Percentiles rank a stretch among this genome's conserved stretches.
phyloP scores from a whole-genome alignment of 2,888 invertebrate genomes.

The Eupeodes latifasciatus region DNA sequence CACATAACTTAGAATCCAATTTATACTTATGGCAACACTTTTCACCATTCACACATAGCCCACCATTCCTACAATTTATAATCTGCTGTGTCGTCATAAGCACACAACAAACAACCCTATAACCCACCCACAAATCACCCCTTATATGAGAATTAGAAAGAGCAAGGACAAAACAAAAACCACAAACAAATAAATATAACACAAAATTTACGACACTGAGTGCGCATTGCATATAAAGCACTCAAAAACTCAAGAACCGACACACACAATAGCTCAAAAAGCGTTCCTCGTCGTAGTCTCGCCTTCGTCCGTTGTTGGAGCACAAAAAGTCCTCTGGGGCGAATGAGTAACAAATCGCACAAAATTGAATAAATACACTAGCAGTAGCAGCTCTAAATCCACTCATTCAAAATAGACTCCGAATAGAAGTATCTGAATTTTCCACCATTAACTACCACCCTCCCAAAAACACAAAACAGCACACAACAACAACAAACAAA shows the following conservation, averaged over 20 bases:
- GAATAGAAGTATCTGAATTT: conserved; percentile 34
- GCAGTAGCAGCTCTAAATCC: background rate
- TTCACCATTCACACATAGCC: conserved; percentile 19
- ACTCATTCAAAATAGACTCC: conserved; percentile 61
- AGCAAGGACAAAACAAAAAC: conserved; percentile 43
- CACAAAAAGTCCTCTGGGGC: conserved; percentile 42
- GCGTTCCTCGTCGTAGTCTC: too few species aligned
- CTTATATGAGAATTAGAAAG: background rate
- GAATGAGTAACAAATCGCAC: conserved; percentile 73
- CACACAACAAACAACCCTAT: conserved; percentile 28
- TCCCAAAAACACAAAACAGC: background rate
- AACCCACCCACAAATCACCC: background rate
- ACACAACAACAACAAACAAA: conserved; percentile 13
- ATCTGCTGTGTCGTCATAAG: conserved; percentile 39
- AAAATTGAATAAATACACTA: conserved; percentile 63
- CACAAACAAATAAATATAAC: conserved; percentile 64
- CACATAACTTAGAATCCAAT: conserved; percentile 9
- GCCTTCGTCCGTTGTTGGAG: conserved; percentile 3
- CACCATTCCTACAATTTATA: conserved; percentile 1
- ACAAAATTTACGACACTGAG: conserved; percentile 69
- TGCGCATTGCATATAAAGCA: conserved; percentile 43
- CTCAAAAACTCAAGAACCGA: conserved; percentile 63
- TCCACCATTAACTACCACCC: conserved; percentile 22
- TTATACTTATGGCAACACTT: conserved; percentile 58
- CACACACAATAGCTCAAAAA: conserved; percentile 65